Base-by-base conservation (phyloP, 2,113 vertebrate species). In the Pampusana beccarii region DNA sequence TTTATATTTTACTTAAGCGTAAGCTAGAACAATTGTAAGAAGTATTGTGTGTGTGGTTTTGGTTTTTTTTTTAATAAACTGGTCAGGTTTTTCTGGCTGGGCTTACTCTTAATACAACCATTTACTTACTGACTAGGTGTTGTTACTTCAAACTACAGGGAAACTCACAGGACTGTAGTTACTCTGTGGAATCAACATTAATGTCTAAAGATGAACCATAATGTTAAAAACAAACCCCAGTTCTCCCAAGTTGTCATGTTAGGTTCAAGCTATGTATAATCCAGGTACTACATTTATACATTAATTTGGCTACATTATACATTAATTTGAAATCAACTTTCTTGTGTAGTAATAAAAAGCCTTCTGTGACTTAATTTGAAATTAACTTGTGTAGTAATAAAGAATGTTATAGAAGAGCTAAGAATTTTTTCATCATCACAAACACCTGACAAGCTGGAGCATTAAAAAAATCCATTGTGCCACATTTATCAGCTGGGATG, bases 361-460 rank as follows among this genome's bases (percentile, higher is more conserved):
- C 48, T 24, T 24, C 67, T 46, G 42, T 84, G 19, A 70, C 86
- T 96, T 95, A 85, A 92, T 92, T 96, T 92, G 74, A 97, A 96
- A 90, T 95, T 51, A 65, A 70, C 82, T 80, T 92, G 67, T 67
- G 78, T 94, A 91, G 90, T 91, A 89, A 33, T 71, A 88, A 93
- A 56, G 80, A 80, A 65, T 71, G 64, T 95, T 94, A 57, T n/a
- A 3, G 40, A 48, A 44, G 23, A 74, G 16, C 57, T 67, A 51
- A n/a, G 21, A 40, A 5, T 60, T 58, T 86, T 69, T 85, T 58
- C 2, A 10, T 56, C 0, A 0, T 40, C 6, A 21, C 46, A 23
- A 88, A 65, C 25, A 60, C 54, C 15, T n/a, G 38, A 9, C 62
- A 77, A 62, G 16, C 14, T 2, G 33, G 58, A 82, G 24, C 36